Conservation (phyloP, 2,888 invertebrate genomes). For the Acholoe squamosa region DNA sequence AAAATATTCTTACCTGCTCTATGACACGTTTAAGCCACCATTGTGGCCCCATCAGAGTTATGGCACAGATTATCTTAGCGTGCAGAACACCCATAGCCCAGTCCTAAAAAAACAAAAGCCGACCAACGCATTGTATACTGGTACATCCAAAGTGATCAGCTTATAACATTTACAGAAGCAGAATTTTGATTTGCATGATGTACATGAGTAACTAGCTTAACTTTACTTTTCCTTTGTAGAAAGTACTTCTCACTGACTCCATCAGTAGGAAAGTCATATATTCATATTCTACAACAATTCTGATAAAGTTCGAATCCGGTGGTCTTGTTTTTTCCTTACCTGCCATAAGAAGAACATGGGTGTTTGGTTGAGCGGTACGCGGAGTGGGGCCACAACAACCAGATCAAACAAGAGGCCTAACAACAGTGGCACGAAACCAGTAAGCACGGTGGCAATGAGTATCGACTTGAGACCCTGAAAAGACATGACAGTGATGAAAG, state of each 20-base stretch:
- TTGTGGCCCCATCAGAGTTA: slow-evolving; percentile 97
- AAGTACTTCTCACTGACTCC: no score
- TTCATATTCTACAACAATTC: neutral
- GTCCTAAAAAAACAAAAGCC: slow-evolving; percentile 87
- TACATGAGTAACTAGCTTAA: no score
- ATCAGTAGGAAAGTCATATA: no score
- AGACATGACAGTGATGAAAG: no score
- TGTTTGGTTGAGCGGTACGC: slow-evolving; percentile 95
- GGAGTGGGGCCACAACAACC: slow-evolving; percentile 93
- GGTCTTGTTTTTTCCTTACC: slow-evolving; percentile 78
- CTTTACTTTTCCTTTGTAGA: no score
- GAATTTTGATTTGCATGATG: no score
- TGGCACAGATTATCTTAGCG: slow-evolving; percentile 97
- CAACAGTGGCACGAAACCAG: slow-evolving; percentile 94
- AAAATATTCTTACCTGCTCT: slow-evolving; percentile 89
- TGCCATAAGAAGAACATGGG: slow-evolving; percentile 87
- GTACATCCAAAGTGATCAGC: no score
- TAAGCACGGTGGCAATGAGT: slow-evolving; percentile 87
- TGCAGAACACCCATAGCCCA: slow-evolving; percentile 99
- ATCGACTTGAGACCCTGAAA: slow-evolving; percentile 89
- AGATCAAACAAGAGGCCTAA: slow-evolving; percentile 96
- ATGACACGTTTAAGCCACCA: slow-evolving; percentile 97
- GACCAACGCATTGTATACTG: no score
- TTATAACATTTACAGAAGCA: no score
- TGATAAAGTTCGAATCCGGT: neutral